A percentile compares a stretch with the other conserved stretches of the same genome.
Conservation (phyloP, 1,140 invertebrate species). For the Drosophila quadrilineata region DNA sequence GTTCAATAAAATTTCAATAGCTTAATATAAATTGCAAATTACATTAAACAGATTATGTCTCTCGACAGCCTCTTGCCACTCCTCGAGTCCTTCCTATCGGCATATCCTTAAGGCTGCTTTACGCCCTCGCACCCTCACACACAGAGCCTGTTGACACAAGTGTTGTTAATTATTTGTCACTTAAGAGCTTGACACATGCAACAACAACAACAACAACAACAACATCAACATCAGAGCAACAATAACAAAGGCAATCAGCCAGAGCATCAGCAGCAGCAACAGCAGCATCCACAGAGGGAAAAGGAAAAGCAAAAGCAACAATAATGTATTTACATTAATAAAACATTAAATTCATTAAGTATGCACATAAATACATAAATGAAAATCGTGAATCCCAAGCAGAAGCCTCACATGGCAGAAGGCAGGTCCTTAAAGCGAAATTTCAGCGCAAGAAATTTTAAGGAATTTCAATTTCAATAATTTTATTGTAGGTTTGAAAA, state of each 20-base stretch:
- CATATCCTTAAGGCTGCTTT: conserved; percentile 1
- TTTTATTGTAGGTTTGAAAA: not conserved
- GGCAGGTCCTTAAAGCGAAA: conserved; percentile 23
- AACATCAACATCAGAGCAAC: conserved; percentile 25
- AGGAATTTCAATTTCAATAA: not conserved
- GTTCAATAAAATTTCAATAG: conserved; percentile 69
- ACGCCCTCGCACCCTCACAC: not conserved
- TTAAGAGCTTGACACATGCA: conserved; percentile 68
- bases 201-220: conserved; percentile 22
- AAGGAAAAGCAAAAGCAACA: conserved; percentile 19
- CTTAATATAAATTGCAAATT: conserved; percentile 79
- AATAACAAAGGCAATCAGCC: conserved; percentile 19
- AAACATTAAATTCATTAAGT: conserved; percentile 73
- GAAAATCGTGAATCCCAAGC: conserved; percentile 42
- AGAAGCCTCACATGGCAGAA: conserved; percentile 29
- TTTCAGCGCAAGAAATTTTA: too few species aligned
- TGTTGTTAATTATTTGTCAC: conserved; percentile 77
- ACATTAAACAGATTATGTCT: conserved; percentile 73
- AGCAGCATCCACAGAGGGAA: too few species aligned
- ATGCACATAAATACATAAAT: conserved; percentile 74
- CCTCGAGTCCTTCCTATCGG: not conserved
- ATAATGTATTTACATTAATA: conserved; percentile 65
- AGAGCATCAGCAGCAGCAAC: conserved; percentile 23
- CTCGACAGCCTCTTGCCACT: conserved; percentile 5
- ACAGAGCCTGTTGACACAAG: conserved; percentile 47